A percentile compares a stretch with the other conserved stretches of the same genome.
phyloP scores from a whole-genome alignment of 2,797 vertebrate species.

The Melanotaenia pygmaea region DNA sequence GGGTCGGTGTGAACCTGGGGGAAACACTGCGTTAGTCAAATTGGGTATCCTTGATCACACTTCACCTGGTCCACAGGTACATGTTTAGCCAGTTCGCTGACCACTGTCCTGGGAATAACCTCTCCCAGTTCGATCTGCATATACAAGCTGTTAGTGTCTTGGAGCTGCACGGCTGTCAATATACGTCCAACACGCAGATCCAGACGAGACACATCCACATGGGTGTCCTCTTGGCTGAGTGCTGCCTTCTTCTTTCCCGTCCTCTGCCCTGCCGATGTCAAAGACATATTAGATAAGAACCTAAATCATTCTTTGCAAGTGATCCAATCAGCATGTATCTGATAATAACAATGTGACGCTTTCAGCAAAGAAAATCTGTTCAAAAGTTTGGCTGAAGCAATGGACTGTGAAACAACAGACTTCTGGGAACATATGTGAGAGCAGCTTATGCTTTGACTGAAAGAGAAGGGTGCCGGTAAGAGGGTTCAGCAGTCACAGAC shows the following conservation, averaged over 20 bases:
- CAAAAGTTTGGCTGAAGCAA: background rate
- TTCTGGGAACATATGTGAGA: background rate
- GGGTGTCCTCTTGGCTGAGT: background rate
- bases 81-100: slow-evolving; percentile 90
- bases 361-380: background rate
- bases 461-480: background rate
- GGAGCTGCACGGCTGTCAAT: slow-evolving; percentile 85
- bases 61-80: slow-evolving; percentile 90
- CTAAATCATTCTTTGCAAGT: background rate
- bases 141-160: slow-evolving; percentile 87
- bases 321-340: background rate
- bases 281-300: background rate
- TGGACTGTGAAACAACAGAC: background rate
- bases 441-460: background rate
- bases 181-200: slow-evolving; percentile 91
- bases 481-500: background rate
- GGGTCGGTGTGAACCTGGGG: too few relatives aligned
- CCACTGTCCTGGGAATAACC: slow-evolving; percentile 85
- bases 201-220: slow-evolving; percentile 88
- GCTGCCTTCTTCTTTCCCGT: slow-evolving; percentile 77
- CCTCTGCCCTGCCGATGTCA: slow-evolving; percentile 78
- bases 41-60: too few relatives aligned
- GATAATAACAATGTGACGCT: background rate
- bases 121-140: slow-evolving; percentile 92
- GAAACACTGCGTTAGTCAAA: too few relatives aligned